phyloP scores from a whole-genome alignment of 2,797 vertebrate genomes.

The Coregonus ussuriensis region DNA sequence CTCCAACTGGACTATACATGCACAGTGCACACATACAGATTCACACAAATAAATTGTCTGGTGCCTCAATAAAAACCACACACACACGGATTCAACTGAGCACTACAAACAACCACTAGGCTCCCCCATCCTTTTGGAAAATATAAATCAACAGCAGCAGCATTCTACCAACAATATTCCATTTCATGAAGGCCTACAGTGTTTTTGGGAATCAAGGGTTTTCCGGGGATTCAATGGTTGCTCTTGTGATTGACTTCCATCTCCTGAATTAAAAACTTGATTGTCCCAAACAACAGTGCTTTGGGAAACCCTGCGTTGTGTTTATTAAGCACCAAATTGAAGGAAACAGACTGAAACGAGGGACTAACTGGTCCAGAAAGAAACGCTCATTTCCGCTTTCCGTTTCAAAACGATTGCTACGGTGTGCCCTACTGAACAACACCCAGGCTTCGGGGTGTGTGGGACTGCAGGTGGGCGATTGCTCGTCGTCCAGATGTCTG shows the following conservation, averaged over 20 bases:
- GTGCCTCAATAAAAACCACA: constrained; percentile 4
- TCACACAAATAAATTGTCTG: neutral
- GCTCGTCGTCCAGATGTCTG: constrained; percentile 18
- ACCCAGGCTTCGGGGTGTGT: too few species aligned
- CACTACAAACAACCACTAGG: constrained; percentile 71
- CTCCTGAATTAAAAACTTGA: neutral
- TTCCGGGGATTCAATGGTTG: neutral
- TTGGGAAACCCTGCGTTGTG: neutral
- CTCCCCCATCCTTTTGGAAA: constrained; percentile 60
- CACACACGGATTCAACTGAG: constrained; percentile 67
- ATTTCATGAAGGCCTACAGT: constrained; percentile 17
- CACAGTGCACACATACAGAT: constrained; percentile 17
- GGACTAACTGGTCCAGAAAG: too few species aligned
- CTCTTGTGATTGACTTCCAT: neutral
- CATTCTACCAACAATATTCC: constrained; percentile 33
- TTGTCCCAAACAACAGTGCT: neutral
- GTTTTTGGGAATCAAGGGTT: neutral
- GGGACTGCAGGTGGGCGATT: constrained; percentile 11
- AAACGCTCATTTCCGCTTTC: too few species aligned
- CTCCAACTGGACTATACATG: too few species aligned
- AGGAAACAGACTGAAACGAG: neutral
- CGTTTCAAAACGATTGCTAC: too few species aligned
- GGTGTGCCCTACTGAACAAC: too few species aligned
- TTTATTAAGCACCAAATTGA: neutral
- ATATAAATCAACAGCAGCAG: constrained; percentile 46